Base-by-base conservation (phyloP, 2,888 invertebrate genomes). In the Imbricaverruca yamaguchii region DNA sequence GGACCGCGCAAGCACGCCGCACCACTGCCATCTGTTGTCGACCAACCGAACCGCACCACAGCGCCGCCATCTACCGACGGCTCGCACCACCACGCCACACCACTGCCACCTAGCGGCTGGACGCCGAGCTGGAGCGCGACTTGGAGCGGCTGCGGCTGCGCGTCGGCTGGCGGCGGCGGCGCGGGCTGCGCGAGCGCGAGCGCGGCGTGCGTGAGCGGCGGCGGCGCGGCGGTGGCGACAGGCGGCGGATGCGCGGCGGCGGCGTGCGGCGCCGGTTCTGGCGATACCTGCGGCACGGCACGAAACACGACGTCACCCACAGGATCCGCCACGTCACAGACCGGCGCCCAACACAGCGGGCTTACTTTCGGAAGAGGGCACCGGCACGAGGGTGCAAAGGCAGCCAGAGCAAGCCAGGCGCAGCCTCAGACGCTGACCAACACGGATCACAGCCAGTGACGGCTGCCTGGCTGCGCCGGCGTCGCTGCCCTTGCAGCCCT, bases 121-220 rank as follows among this genome's bases (percentile, higher is more conserved):
- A 79, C 23, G 57, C 57, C 13, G 79, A 79, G 53, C 79, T 57
- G 79, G 79, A 79, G 81, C 87, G 87, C 11, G 87, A 87, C 81
- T 86, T 87, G 55, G 87, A 87, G 81, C 87, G 83, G 83, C 87
- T 87, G 85, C 87, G 83, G 55, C 87, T 83, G 21, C 87, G 84
- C 56, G 86, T 84, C 10, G 82, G 81, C 55, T 82, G 81, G 2
- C 83, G 84, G 21, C 83, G 82, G 12, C 83, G 82, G 39, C 85
- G 86, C 53, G 53, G 74, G 55, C 74, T 53, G 10, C 53, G 74
- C 21, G 53, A 55, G 63, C 87, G 87, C 55, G 85, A 85, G 53
- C 86, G 81, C 67, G 87, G 86, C 61, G 87, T 82, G n/a, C 86
- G 86, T 15, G 86, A 80, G n/a, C 82, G 80, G 57, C 89, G 86